These are phyloP conservation scores for Falco biarmicus DNA, from an alignment of 2,797 vertebrate species.

Conservation along the genomic window DNA sequence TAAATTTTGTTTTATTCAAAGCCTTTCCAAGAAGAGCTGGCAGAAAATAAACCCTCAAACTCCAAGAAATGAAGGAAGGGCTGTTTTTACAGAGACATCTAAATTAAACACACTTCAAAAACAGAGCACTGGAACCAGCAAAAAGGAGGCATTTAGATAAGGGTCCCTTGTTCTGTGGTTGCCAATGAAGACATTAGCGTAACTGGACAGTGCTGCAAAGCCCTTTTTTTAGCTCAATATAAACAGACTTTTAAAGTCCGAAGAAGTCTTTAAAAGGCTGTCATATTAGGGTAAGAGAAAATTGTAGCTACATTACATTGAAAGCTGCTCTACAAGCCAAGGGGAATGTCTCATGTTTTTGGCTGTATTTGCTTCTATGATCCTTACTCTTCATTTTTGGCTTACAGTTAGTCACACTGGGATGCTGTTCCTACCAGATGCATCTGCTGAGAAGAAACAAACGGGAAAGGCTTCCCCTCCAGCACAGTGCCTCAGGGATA, in stretches of 20 bases:
- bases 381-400: not conserved
- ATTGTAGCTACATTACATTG: not conserved
- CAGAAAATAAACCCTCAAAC: constrained; percentile 39
- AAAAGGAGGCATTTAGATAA: constrained; percentile 26
- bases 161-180: not conserved
- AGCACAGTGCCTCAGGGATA: not conserved
- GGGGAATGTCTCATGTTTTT: not conserved
- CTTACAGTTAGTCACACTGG: not conserved
- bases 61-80: constrained; percentile 28
- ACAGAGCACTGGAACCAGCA: not conserved
- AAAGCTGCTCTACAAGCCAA: not conserved
- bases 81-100: constrained; percentile 34
- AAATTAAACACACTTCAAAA: constrained; percentile 40
- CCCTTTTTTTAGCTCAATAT: not conserved
- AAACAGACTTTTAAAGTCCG: constrained; percentile 31
- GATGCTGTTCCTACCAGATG: not conserved
- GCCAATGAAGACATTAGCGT: not conserved
- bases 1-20: constrained; percentile 54
- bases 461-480: not conserved
- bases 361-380: not conserved
- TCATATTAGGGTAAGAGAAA: constrained; percentile 10
- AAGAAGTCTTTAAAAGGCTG: constrained; percentile 8
- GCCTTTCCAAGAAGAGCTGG: constrained; percentile 52
- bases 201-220: constrained; percentile 1
- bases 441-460: not conserved